phyloP scores from a whole-genome alignment of 2,888 invertebrate species.

The Cylindroiulus punctatus region DNA sequence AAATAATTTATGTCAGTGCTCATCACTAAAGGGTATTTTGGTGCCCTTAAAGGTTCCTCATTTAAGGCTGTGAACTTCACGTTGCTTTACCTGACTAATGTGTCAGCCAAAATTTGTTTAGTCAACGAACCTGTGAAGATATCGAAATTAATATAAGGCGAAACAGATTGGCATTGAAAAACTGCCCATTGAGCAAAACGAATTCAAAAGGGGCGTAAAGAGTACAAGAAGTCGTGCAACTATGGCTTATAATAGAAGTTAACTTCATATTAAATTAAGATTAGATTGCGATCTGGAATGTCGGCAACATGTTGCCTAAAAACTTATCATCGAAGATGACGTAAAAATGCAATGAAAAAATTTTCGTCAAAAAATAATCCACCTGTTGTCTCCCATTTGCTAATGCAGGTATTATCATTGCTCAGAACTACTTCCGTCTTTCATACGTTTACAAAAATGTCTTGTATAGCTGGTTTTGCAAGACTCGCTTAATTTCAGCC shows the following conservation, averaged over 20 bases:
- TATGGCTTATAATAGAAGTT: neutral
- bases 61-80: neutral
- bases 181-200: slow-evolving; percentile 13
- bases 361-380: neutral
- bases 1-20: neutral
- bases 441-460: neutral
- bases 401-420: neutral
- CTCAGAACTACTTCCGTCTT: neutral
- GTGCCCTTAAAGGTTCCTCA: neutral
- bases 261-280: neutral
- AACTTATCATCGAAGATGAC: neutral
- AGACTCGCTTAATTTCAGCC: too few species aligned
- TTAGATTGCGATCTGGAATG: too few species aligned
- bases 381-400: neutral
- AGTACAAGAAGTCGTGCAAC: neutral
- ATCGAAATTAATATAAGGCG: slow-evolving; percentile 35
- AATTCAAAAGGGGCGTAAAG: neutral
- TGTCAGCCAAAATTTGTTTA: neutral
- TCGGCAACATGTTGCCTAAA: too few species aligned
- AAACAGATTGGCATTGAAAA: neutral
- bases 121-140: neutral
- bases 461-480: too few species aligned
- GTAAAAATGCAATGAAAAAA: neutral
- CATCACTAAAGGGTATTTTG: too few species aligned
- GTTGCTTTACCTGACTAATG: neutral